Percentiles rank a stretch among this genome's conserved stretches.
phyloP scores from a whole-genome alignment of 1,140 invertebrate species.

The Tetramorium alpestre region DNA sequence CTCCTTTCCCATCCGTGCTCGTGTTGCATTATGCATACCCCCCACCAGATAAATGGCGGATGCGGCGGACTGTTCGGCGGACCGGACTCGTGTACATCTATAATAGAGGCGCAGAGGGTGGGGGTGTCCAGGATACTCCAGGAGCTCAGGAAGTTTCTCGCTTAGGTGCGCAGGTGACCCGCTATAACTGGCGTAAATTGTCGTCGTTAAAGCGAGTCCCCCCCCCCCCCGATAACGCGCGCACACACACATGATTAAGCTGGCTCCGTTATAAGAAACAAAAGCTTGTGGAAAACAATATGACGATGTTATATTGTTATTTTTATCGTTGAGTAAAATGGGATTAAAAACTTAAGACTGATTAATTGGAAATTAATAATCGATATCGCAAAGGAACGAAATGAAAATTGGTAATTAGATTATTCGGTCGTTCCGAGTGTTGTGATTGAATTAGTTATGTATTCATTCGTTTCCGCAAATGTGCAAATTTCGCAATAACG shows the following conservation, averaged over 20 bases:
- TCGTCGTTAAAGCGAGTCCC: slow-evolving; percentile 53
- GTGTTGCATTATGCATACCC: slow-evolving; percentile 59
- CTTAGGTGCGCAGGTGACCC: slow-evolving; percentile 69
- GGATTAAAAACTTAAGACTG: background rate
- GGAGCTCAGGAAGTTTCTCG: slow-evolving; percentile 61
- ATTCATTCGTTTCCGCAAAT: background rate
- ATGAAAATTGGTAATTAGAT: background rate
- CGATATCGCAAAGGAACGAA: background rate
- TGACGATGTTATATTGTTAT: background rate
- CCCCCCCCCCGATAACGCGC: slow-evolving; percentile 31
- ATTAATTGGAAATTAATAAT: background rate
- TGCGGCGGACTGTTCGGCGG: slow-evolving; percentile 54
- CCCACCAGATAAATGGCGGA: slow-evolving; percentile 61
- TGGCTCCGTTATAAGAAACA: background rate
- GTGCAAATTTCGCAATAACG: background rate
- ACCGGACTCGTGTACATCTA: slow-evolving; percentile 53
- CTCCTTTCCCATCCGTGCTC: slow-evolving; percentile 29
- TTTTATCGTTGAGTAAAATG: background rate
- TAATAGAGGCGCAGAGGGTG: slow-evolving; percentile 45
- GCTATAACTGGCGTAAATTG: slow-evolving; percentile 64
- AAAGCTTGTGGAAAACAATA: slow-evolving; percentile 17
- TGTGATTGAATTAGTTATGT: background rate
- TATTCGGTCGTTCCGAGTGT: background rate
- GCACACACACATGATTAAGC: slow-evolving; percentile 9
- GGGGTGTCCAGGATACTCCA: slow-evolving; percentile 36